phyloP scores from a whole-genome alignment of 2,113 vertebrate genomes.

The Catharus bicknelli region DNA sequence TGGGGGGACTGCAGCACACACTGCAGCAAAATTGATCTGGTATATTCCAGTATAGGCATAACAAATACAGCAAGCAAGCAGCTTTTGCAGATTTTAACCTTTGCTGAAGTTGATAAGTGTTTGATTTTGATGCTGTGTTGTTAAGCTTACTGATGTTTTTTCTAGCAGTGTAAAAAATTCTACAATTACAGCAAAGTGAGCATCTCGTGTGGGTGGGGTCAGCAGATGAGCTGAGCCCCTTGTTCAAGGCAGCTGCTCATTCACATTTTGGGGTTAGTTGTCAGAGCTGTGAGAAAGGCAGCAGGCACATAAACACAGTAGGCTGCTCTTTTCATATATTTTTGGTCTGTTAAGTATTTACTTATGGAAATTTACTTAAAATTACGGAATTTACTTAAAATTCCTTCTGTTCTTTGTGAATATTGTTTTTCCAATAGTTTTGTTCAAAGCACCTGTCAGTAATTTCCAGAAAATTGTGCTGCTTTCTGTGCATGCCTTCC shows the following conservation, averaged over 20 bases:
- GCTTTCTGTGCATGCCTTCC: background rate
- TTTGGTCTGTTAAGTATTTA: background rate
- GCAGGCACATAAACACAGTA: background rate
- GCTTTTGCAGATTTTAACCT: background rate
- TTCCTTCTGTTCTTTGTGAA: background rate
- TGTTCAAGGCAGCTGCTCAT: background rate
- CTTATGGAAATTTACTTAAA: background rate
- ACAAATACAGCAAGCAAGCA: background rate
- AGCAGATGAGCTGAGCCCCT: background rate
- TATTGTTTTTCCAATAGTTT: background rate
- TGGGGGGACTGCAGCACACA: background rate
- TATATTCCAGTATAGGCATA: background rate
- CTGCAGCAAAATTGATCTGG: background rate
- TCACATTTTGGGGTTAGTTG: background rate
- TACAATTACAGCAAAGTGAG: background rate
- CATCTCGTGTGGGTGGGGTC: background rate
- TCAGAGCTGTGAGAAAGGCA: background rate
- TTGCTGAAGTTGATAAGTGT: background rate
- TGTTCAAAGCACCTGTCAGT: background rate
- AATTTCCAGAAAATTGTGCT: background rate
- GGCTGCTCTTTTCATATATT: background rate
- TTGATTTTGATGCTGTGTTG: background rate
- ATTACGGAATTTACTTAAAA: background rate
- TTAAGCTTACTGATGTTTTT: background rate
- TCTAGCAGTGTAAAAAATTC: background rate